Evolutionary conservation across 2,888 invertebrate genomes (phyloP), one percentile per base, ranked within the genome.

Genomic region (Tholera decimalis): DNA sequence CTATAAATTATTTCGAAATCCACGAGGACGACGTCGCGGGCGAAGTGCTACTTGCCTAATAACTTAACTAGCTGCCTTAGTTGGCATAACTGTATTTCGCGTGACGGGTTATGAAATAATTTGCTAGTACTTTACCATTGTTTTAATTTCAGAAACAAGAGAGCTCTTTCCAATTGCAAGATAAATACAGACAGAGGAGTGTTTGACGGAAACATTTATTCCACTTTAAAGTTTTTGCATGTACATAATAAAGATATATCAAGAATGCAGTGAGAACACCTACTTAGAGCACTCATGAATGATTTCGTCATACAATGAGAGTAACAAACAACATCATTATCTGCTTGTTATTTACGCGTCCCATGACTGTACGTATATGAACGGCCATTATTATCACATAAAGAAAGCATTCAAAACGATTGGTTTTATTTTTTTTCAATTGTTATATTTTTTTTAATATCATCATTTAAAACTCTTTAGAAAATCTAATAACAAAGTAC

Each of bases 21-120:
- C n/a, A n/a, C n/a, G n/a, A n/a, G n/a, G n/a, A n/a, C n/a, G n/a
- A n/a, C n/a, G n/a, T n/a, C n/a, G n/a, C n/a, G n/a, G n/a, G n/a
- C n/a, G n/a, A n/a, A n/a, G n/a, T n/a, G n/a, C n/a, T n/a, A n/a
- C n/a, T n/a, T 70, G 54, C 35, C 59, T 53, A 66, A 67, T 54
- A 43, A 39, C 43, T 47, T 35, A 3, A 57, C 44, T 33, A 53
- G 41, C 46, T 39, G 51, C 70, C 22, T 30, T 44, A 53, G 46
- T 57, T 53, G 39, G 75, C 47, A 28, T 53, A 63, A 57, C 63
- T 41, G 51, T 75, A 49, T 49, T 71, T 56, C 9, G 62, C 71
- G 63, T 76, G 71, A 63, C 71, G 71, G 15, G 56, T 76, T 76
- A 69, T n/a, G 56, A 69, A 73, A 76, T 75, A 69, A 73, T 70